Base-by-base conservation (phyloP, 2,113 vertebrate species). In the Leuciscus idus region DNA sequence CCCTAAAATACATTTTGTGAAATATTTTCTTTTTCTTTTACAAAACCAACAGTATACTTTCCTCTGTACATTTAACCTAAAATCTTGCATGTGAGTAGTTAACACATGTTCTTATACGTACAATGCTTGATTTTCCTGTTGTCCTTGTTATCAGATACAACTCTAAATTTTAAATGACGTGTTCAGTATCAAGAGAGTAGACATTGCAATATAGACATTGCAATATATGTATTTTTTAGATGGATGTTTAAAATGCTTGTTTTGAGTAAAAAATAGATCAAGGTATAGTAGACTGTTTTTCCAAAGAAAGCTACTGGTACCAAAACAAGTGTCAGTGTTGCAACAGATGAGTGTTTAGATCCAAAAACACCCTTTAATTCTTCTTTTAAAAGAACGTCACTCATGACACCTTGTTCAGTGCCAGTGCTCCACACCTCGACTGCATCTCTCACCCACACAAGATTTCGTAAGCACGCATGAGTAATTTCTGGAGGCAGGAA, bases 401-500 rank as follows among this genome's bases (percentile, higher is more conserved):
- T 81, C 61, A 70, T 82, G 62, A 82, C 80, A 11, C 12, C 79
- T 64, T 64, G 39, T 12, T 28, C 1, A 43, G 15, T 15, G 21
- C 59, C 39, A 68, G 26, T 36, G 19, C 5, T 68, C 81, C 81
- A 72, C 81, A 72, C 81, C 62, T 21, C 26, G 68, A 82, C 66
- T 23, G 15, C 19, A 73, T 83, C 68, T 83, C 66, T 83, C 68
- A 39, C 81, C 64, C 81, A 83, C 68, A 43, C 46, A 82, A 33
- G 61, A 82, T 82, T 82, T 82, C 62, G 30, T 50, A 82, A 82
- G 46, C 61, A n/a, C 17, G 23, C 61, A 82, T n/a, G 80, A 68
- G 61, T 82, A 48, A 83, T 73, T 73, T 73, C 46, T 70, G 81
- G 8, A 83, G 81, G 81, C 81, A 28, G 33, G 81, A 73, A 59